Conservation (phyloP, 2,797 vertebrate species). For the Molothrus ater region DNA sequence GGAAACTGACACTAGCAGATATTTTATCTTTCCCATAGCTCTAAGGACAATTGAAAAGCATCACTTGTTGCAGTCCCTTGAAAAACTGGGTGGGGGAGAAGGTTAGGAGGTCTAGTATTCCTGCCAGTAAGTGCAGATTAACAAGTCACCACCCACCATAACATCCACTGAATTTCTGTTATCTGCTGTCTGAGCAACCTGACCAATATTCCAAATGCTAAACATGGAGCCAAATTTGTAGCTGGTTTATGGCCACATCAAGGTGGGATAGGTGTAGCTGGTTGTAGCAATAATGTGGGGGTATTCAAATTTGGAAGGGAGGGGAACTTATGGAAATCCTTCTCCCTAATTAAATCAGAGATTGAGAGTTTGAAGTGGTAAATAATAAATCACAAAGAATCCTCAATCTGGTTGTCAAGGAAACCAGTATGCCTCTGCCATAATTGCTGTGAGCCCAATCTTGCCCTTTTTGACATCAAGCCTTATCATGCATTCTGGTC, state of each 20-base stretch:
- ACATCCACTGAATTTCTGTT: conserved; percentile 16
- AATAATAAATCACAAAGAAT: conserved; percentile 87
- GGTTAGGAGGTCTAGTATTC: background rate
- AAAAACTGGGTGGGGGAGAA: background rate
- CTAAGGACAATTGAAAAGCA: background rate
- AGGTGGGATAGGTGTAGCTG: background rate
- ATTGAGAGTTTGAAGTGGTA: conserved; percentile 80
- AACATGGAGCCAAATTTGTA: background rate
- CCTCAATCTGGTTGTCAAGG: conserved; percentile 85
- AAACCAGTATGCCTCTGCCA: conserved; percentile 83
- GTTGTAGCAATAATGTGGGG: background rate
- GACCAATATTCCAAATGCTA: background rate
- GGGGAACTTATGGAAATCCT: conserved; percentile 67
- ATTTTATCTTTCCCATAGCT: background rate
- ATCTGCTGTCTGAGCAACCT: background rate
- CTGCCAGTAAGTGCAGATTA: conserved; percentile 12
- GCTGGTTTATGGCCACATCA: conserved; percentile 10
- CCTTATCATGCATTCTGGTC: conserved; percentile 86
- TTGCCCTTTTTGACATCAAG: conserved; percentile 82
- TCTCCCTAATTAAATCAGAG: conserved; percentile 83
- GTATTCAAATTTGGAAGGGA: conserved; percentile 65
- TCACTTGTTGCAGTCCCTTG: background rate
- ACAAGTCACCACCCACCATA: background rate
- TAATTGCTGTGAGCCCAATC: conserved; percentile 83
- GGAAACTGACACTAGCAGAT: background rate